A percentile compares a stretch with the other conserved stretches of the same genome.
These are phyloP conservation scores for Oreohelix idahoensis DNA, from an alignment of 1,140 invertebrate genomes.

Conservation along the genomic window DNA sequence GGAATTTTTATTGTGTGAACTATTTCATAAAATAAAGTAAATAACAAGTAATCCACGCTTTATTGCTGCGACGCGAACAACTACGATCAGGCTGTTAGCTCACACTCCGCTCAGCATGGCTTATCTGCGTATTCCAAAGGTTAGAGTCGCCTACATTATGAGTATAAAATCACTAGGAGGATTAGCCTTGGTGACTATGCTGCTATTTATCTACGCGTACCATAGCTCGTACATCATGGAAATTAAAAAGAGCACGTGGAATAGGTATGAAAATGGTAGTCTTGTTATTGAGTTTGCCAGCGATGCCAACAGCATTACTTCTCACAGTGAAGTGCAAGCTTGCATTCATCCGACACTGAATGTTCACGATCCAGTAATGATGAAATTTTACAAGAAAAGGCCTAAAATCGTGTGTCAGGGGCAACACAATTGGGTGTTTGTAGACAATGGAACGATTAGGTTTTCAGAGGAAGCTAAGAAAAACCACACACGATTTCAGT, in stretches of 20 bases:
- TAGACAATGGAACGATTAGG: background rate
- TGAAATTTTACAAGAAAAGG: slow-evolving; percentile 79
- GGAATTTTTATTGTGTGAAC: background rate
- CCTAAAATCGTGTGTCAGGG: slow-evolving; percentile 78
- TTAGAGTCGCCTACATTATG: background rate
- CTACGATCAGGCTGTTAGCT: background rate
- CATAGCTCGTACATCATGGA: background rate
- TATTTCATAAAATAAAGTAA: background rate
- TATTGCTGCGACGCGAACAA: too few relatives aligned
- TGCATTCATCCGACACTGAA: slow-evolving; percentile 75
- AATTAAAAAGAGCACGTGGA: background rate
- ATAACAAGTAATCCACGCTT: too few relatives aligned
- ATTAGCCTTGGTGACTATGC: background rate
- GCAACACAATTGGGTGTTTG: slow-evolving; percentile 65
- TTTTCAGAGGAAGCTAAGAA: background rate
- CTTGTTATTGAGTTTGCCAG: background rate
- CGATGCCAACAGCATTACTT: background rate
- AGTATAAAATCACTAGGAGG: background rate
- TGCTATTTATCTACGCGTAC: background rate
- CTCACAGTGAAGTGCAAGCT: slow-evolving; percentile 54
- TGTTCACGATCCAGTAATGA: slow-evolving; percentile 47
- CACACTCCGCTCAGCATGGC: background rate
- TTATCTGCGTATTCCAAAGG: background rate
- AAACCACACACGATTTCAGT: slow-evolving; percentile 10
- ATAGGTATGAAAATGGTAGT: background rate